Evolutionary conservation across 1,140 invertebrate species (phyloP), one percentile per base, ranked within the genome.

Genomic region (Hyles euphorbiae): DNA sequence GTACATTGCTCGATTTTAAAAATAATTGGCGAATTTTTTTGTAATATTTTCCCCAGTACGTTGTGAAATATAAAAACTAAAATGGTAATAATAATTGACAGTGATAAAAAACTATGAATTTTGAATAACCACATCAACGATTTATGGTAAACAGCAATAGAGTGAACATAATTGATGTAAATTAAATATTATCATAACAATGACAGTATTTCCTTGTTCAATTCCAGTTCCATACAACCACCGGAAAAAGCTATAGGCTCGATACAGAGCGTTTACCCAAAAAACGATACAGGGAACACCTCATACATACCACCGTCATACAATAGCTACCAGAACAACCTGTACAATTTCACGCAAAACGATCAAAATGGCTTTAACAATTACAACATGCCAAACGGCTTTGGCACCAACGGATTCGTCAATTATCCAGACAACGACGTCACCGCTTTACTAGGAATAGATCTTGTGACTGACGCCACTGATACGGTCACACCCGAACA

Each of bases 401-500:
- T 78, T 11, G 74, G 65, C 5, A 33, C 72, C 1, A 88, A 86
- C 61, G 77, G 81, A 36, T 88, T 72, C 54, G 74, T 78, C 67
- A 82, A 80, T 76, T 85, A 79, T 65, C 56, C 69, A 0, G 79
- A 87, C 12, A 78, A 70, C 45, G 81, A 86, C 32, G 67, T 80
- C 8, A 80, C 67, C 51, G 50, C 72, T 2, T 60, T 86, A 5
- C 61, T 86, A 0, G 74, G 72, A 9, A 60, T 83, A 5, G 84
- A 87, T 8, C 62, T 80, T 0, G 63, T 86, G 1, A 53, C 63
- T 0, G 80, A 84, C 52, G 40, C 68, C 3, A 58, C 72, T 0
- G 77, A 82, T 2, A 69, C 76, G 0, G 82, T 88, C 1, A 80
- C 80, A 0, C 83, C 83, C 0, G 86, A 85, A 69, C 85, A 90